phyloP scores from a whole-genome alignment of 1,140 invertebrate species.

The Neodiprion pinetum region DNA sequence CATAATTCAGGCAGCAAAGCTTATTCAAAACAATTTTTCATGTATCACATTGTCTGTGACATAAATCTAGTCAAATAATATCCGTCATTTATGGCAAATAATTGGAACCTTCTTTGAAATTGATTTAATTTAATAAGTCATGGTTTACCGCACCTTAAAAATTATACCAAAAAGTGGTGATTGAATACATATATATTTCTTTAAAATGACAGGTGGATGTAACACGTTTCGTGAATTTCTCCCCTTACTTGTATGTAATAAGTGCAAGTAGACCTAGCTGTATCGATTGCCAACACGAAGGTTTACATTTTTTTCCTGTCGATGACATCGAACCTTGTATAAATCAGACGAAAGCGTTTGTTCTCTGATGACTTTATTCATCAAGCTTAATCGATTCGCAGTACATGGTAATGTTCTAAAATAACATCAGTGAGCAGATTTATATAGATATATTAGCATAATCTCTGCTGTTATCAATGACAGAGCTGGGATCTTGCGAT shows the following conservation, averaged over 20 bases:
- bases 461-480: background rate
- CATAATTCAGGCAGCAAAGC: conserved; percentile 1
- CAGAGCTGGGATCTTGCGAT: background rate
- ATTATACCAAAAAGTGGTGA: no score
- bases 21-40: background rate
- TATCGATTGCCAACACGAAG: background rate
- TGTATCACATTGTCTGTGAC: background rate
- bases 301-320: no score
- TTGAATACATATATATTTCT: background rate
- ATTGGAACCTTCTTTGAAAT: background rate
- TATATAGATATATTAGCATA: background rate
- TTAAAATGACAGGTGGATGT: background rate
- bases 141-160: no score
- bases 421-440: background rate
- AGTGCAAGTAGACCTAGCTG: background rate
- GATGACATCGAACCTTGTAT: no score
- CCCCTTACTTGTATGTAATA: background rate
- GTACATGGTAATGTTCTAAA: background rate
- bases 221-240: background rate
- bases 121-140: no score
- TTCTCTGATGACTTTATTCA: no score
- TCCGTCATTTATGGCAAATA: background rate
- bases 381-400: background rate
- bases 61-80: background rate
- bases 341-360: no score